Conservation (phyloP, 1,140 invertebrate genomes). For the Nylanderia fulva region DNA sequence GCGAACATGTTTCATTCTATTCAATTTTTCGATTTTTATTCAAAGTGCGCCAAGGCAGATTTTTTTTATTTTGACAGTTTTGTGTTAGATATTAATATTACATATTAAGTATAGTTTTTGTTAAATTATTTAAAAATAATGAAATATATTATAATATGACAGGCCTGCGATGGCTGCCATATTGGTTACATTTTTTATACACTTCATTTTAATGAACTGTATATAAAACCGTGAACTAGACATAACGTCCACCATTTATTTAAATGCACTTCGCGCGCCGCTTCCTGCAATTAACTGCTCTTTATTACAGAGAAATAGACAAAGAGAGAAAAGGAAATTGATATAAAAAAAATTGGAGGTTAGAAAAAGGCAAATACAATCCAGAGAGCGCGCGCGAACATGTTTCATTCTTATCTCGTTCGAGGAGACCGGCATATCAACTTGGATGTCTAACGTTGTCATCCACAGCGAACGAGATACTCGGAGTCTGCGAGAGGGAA, state of each 20-base stretch:
- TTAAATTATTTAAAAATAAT: too few species aligned
- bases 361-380: too few species aligned
- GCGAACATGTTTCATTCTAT: conserved; percentile 59
- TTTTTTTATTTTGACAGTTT: too few species aligned
- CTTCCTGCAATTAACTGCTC: background rate
- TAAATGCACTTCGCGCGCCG: conserved; percentile 75
- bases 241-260: conserved; percentile 76
- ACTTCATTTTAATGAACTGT: too few species aligned
- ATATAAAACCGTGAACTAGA: too few species aligned
- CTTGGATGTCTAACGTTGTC: conserved; percentile 59
- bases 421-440: conserved; percentile 64
- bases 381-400: conserved; percentile 53
- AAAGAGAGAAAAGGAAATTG: background rate
- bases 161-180: too few species aligned
- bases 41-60: too few species aligned
- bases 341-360: background rate
- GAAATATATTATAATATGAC: too few species aligned
- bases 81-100: too few species aligned
- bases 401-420: conserved; percentile 54
- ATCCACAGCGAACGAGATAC: conserved; percentile 74
- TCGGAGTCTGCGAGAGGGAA: conserved; percentile 58
- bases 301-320: background rate
- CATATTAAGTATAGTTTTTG: too few species aligned
- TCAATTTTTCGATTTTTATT: too few species aligned
- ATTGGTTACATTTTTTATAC: too few species aligned